phyloP scores from a whole-genome alignment of 2,797 vertebrate species.

The Austrolebias charrua region DNA sequence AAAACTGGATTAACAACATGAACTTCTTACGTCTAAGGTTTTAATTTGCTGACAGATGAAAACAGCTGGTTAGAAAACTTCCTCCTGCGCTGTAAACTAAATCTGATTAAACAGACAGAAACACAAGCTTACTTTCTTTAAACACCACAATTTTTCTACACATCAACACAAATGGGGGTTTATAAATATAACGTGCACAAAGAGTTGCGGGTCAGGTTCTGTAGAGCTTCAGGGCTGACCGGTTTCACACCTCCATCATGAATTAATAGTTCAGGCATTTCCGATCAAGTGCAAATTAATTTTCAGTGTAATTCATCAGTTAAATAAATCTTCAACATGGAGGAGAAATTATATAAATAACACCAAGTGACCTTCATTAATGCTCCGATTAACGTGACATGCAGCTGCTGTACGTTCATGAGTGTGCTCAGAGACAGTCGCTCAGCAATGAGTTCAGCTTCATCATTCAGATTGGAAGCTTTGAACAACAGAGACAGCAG shows the following conservation, averaged over 20 bases:
- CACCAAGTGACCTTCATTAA: background rate
- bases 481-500: background rate
- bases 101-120: too few relatives aligned
- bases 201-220: background rate
- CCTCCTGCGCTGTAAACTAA: too few relatives aligned
- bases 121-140: background rate
- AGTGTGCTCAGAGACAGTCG: background rate
- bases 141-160: too few relatives aligned
- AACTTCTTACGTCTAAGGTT: background rate
- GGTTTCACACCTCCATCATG: background rate
- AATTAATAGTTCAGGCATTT: slow-evolving; percentile 8
- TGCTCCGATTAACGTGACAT: background rate
- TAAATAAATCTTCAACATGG: slow-evolving; percentile 10
- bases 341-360: slow-evolving; percentile 6
- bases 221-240: background rate
- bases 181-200: background rate
- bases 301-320: background rate
- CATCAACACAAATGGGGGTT: background rate
- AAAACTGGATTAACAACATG: background rate
- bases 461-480: background rate
- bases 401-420: background rate
- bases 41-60: background rate
- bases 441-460: background rate
- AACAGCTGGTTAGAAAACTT: background rate
- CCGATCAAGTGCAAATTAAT: slow-evolving; percentile 10